phyloP scores from a whole-genome alignment of 2,797 vertebrate species.

The Labeo calbasu region DNA sequence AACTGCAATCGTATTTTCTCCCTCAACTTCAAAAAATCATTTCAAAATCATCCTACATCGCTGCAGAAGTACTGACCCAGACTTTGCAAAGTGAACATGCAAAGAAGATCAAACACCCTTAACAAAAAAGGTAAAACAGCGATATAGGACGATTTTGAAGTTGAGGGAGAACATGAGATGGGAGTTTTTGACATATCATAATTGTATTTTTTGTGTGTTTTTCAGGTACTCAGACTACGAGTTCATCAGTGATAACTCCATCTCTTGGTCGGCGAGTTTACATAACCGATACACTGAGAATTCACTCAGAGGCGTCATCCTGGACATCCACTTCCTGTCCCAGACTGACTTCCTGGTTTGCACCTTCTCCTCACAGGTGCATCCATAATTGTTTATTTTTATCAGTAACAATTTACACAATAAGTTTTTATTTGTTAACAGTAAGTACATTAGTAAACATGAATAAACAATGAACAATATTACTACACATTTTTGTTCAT shows the following conservation, averaged over 20 bases:
- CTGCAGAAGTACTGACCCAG: too few species aligned
- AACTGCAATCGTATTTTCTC: too few species aligned
- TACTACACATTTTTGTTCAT: neutral
- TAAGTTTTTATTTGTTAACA: neutral
- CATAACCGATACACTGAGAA: conserved; percentile 98
- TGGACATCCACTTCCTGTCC: conserved; percentile 97
- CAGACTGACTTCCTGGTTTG: conserved; percentile 97
- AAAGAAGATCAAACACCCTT: too few species aligned
- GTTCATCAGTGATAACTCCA: conserved; percentile 99
- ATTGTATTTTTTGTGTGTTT: neutral
- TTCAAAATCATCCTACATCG: too few species aligned
- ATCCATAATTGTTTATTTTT: neutral
- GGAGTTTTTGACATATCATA: too few species aligned
- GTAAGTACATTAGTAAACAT: neutral
- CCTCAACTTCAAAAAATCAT: too few species aligned
- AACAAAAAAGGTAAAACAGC: too few species aligned
- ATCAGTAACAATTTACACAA: neutral
- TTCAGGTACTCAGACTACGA: conserved; percentile 92
- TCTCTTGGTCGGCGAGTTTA: conserved; percentile 96
- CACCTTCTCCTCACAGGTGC: conserved; percentile 98
- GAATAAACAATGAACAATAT: neutral
- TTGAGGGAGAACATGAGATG: too few species aligned
- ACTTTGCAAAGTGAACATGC: too few species aligned
- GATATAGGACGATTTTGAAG: too few species aligned
- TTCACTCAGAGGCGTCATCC: conserved; percentile 93